Percentiles rank a stretch among this genome's conserved stretches.
Evolutionary conservation across 2,888 invertebrate genomes (phyloP).

Genomic region (Pycnomerus fuliginosus): DNA sequence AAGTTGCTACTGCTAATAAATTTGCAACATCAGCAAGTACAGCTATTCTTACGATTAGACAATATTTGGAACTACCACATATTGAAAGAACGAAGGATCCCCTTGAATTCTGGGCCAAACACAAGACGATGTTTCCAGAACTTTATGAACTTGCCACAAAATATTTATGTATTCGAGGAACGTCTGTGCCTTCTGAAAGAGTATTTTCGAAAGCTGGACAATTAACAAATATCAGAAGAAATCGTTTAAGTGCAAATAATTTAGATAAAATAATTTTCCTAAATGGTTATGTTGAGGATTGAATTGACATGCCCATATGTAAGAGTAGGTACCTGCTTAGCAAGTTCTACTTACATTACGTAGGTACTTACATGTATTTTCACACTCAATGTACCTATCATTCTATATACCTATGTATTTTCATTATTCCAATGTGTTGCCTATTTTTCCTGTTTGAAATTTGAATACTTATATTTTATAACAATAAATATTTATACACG

Average conservation of each 20-base stretch:
- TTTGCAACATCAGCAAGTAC: conserved; percentile 6
- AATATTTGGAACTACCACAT: conserved; percentile 24
- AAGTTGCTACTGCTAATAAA: conserved; percentile 10
- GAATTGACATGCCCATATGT: no score
- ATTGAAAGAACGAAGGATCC: conserved; percentile 21
- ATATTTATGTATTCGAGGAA: conserved; percentile 30
- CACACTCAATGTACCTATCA: no score
- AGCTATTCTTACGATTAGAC: conserved; percentile 11
- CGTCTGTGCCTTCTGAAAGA: conserved; percentile 33
- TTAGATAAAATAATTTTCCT: conserved; percentile 26
- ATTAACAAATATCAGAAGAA: conserved; percentile 28
- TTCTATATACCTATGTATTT: no score
- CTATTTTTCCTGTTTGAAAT: no score
- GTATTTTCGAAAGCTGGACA: conserved; percentile 34
- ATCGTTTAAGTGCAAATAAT: conserved; percentile 26
- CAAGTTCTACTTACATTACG: no score
- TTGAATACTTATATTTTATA: no score
- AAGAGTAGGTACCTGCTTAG: no score
- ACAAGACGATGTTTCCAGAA: conserved; percentile 27
- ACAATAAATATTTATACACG: no score
- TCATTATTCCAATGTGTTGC: no score
- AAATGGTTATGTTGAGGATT: no score
- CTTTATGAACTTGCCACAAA: conserved; percentile 26
- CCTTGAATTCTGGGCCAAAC: conserved; percentile 28
- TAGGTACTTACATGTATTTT: no score